phyloP scores from a whole-genome alignment of 1,140 invertebrate genomes.

The Sinella curviseta region DNA sequence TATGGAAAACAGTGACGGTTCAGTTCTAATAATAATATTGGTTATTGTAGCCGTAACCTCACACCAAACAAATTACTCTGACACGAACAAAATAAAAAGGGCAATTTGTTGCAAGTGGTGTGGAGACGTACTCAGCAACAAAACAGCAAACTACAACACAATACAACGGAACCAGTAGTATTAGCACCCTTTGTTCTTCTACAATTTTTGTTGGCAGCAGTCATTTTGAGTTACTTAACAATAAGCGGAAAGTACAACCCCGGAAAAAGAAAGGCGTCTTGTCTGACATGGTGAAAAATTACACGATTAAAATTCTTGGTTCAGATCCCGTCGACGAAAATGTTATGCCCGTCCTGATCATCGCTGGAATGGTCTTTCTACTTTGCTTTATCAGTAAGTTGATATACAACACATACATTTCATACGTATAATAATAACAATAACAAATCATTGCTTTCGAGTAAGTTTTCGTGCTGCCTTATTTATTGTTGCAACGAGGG shows the following conservation, averaged over 20 bases:
- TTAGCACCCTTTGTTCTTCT: not conserved
- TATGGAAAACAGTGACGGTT: no score
- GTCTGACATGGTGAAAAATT: constrained; percentile 22
- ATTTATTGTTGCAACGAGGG: no score
- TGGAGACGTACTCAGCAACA: no score
- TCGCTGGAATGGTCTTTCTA: constrained; percentile 36
- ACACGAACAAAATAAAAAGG: not conserved
- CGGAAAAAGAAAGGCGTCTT: not conserved
- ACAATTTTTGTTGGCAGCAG: not conserved
- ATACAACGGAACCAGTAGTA: no score
- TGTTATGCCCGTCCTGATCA: constrained; percentile 30
- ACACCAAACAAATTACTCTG: not conserved
- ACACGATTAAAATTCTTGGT: constrained; percentile 23
- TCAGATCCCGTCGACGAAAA: constrained; percentile 37
- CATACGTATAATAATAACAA: no score
- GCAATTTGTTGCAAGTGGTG: constrained; percentile 6
- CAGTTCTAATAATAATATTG: not conserved
- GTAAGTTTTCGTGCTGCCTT: no score
- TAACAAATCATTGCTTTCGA: no score
- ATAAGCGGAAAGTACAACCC: not conserved
- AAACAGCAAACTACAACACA: no score
- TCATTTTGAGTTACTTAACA: not conserved
- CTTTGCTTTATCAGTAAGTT: constrained; percentile 37
- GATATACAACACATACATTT: no score
- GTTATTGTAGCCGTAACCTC: not conserved